Base-by-base conservation (phyloP, 2,797 vertebrate species). In the Sebastes minor region DNA sequence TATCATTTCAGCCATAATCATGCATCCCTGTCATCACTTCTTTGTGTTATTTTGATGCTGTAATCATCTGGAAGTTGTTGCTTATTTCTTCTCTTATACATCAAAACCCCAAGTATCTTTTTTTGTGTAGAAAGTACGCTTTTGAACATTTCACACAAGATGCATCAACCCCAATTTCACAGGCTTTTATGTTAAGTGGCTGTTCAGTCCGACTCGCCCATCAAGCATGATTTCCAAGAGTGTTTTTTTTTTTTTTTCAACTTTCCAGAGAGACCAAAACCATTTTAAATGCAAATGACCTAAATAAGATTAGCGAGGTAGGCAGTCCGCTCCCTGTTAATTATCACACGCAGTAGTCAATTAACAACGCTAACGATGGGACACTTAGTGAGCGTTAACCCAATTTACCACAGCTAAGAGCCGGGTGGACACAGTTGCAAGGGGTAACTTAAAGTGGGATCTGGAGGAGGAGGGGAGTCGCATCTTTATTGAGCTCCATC, bases 201-300 rank as follows among this genome's bases (percentile, higher is more conserved):
- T 66, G 59, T 53, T 55, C 75, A 60, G 66, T 61, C 73, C n/a
- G 23, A 23, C 66, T 88, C 67, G 32, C 53, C 79, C 78, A 80
- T 91, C 86, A 81, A 78, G 74, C 74, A 18, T 69, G 16, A 60
- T 87, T 88, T 87, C 59, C 72, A 74, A 68, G 73, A 74, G 75
- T 20, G 0, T 56, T 27, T 68, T 35, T 56, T 71, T 69, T 68
- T 72, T 68, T n/a, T 81, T 59, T 76, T 61, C 32, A 80, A 84
- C 82, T 86, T 88, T 85, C 86, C 90, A 92, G 76, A 78, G 91
- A 93, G 88, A 90, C 85, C 81, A 84, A 94, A 95, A 95, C 88
- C 93, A 89, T 95, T 95, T 95, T 94, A 95, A 94, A 95, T 94
- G 94, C 94, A 94, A 95, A 94, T 95, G 92, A 94, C 93, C 93